These are phyloP conservation scores for Macrochelys suwanniensis DNA, from an alignment of 2,797 vertebrate species.

Conservation along the genomic window DNA sequence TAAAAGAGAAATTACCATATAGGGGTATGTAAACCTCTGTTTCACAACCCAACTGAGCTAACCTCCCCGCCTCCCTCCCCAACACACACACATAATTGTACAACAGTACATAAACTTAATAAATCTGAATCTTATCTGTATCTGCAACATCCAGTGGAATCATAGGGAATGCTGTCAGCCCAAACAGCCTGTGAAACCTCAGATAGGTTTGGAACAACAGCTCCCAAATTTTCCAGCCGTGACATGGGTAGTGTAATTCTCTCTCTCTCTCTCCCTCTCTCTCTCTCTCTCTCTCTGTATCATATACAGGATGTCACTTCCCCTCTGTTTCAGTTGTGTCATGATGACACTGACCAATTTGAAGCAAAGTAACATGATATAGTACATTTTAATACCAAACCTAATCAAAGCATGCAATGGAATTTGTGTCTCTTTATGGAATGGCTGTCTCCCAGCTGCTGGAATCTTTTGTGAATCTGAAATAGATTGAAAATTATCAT, in stretches of 20 bases:
- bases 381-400: conserved; percentile 38
- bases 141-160: conserved; percentile 68
- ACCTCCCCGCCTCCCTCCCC: neutral
- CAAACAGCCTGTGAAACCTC: conserved; percentile 76
- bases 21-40: conserved; percentile 73
- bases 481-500: neutral
- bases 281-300: conserved; percentile 53
- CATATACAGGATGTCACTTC: conserved; percentile 50
- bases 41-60: conserved; percentile 60
- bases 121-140: conserved; percentile 80
- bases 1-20: conserved; percentile 78
- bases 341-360: conserved; percentile 34
- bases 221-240: conserved; percentile 58
- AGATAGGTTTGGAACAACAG: conserved; percentile 57
- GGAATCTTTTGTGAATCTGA: neutral
- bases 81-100: conserved; percentile 13
- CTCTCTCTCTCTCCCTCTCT: neutral
- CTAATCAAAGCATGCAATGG: neutral
- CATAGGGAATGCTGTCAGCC: conserved; percentile 58
- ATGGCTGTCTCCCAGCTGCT: neutral
- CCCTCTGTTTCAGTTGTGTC: conserved; percentile 51
- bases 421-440: neutral
- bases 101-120: conserved; percentile 71
- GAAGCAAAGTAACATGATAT: conserved; percentile 27
- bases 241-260: conserved; percentile 69